Base-by-base conservation (phyloP, 2,888 invertebrate genomes). In the Megalurothrips usitatus region DNA sequence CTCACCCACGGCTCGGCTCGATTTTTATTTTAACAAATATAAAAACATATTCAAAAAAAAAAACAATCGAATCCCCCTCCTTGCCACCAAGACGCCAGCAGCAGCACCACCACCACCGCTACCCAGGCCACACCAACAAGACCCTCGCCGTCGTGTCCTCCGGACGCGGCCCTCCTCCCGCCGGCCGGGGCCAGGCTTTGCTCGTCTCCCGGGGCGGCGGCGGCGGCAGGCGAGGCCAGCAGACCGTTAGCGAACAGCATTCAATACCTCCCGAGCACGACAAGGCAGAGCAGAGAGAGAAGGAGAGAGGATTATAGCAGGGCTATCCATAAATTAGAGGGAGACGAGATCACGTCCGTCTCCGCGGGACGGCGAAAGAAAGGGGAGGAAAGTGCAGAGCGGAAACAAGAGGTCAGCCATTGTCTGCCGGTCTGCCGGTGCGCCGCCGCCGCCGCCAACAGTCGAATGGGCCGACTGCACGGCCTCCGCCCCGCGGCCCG, bases 161-260 rank as follows among this genome's bases (percentile, higher is more conserved):
- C 34, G 34, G 6, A 43, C 58, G 58, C 58, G 58, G n/a, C 58
- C 17, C 6, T 58, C 52, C 52, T 49, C 52, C 17, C 58, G 11
- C 58, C 19, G 58, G 58, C n/a, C 58, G 58, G 19, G 58, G 58
- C 58, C 14, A 58, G 58, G 34, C 34, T 43, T 43, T 43, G 34
- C 34, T 43, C 6, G 34, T 58, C 14, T 58, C 58, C 58, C 58
- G 19, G 58, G 4, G 58, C 14, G 19, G 14, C 11, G 14, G 19
- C 14, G 4, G 58, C 14, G 19, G 14, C 11, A 58, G 14, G 58
- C 11, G 58, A 19, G 58, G 14, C 17, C 19, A 43, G 1, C 68
- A 26, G 68, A 75, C 68, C 68, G 68, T 75, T 75, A 75, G 68
- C 68, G 26, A 75, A 23, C 68, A 75, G 26, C 68, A 75, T 23